Evolutionary conservation across 2,113 vertebrate species (phyloP).

Genomic region (Oncorhynchus keta): DNA sequence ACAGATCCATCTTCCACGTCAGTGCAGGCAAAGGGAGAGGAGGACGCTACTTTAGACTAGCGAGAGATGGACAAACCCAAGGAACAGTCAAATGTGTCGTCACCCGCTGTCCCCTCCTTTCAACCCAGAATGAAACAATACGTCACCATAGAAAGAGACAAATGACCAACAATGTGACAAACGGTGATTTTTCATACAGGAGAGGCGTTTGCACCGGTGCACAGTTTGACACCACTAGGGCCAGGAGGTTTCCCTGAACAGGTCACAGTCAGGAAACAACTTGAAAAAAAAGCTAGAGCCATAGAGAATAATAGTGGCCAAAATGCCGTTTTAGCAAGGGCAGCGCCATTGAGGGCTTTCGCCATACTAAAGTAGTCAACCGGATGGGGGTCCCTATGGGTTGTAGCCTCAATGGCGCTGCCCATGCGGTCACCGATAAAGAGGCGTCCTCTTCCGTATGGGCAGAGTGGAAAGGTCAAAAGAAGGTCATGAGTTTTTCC

Average conservation of each 20-base stretch:
- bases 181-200: slow-evolving; percentile 61
- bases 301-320: too few relatives aligned
- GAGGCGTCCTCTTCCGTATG: neutral
- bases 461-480: neutral
- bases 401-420: too few relatives aligned
- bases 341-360: too few relatives aligned
- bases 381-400: too few relatives aligned
- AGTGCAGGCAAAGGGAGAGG: too few relatives aligned
- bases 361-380: too few relatives aligned
- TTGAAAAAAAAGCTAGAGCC: slow-evolving; percentile 6
- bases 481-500: slow-evolving; percentile 4
- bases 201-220: slow-evolving; percentile 40
- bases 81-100: slow-evolving; percentile 59
- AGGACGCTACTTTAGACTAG: too few relatives aligned
- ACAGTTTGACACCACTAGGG: slow-evolving; percentile 3
- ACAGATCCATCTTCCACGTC: too few relatives aligned
- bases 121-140: slow-evolving; percentile 75
- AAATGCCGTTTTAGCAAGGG: too few relatives aligned
- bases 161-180: slow-evolving; percentile 72
- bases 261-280: too few relatives aligned
- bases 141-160: slow-evolving; percentile 82
- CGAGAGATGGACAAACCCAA: slow-evolving; percentile 24
- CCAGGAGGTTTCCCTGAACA: slow-evolving; percentile 16
- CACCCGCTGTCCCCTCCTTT: slow-evolving; percentile 4
- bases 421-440: too few relatives aligned